Conservation (phyloP, 1,140 invertebrate genomes). For the Manduca sexta region DNA sequence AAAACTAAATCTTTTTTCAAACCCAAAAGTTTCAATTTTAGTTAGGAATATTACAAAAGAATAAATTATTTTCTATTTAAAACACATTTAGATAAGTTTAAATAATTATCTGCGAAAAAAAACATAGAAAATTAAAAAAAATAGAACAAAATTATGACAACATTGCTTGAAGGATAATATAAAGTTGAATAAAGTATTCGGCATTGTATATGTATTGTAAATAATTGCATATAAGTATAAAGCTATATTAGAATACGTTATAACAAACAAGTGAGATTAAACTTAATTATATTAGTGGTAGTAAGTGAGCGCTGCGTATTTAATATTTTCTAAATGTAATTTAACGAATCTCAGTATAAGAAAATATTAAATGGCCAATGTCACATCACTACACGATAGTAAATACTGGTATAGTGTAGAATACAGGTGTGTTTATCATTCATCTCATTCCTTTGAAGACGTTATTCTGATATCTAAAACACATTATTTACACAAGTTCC, state of each 20-base stretch:
- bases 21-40: too few species aligned
- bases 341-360: slow-evolving; percentile 21
- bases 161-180: slow-evolving; percentile 24
- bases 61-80: slow-evolving; percentile 9
- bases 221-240: slow-evolving; percentile 61
- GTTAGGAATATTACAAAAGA: too few species aligned
- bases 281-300: slow-evolving; percentile 55
- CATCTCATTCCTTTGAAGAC: neutral
- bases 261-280: slow-evolving; percentile 70
- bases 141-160: neutral
- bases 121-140: neutral
- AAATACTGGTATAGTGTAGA: slow-evolving; percentile 2
- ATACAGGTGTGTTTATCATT: neutral
- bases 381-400: neutral
- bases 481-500: too few species aligned
- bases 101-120: neutral
- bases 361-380: slow-evolving; percentile 39
- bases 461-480: too few species aligned
- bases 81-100: too few species aligned
- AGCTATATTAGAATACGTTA: slow-evolving; percentile 64
- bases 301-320: slow-evolving; percentile 37
- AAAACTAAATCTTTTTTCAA: too few species aligned
- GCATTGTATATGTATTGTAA: slow-evolving; percentile 40
- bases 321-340: slow-evolving; percentile 36
- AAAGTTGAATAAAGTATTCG: slow-evolving; percentile 30